These are phyloP conservation scores for Sebastes minor DNA, from an alignment of 2,797 vertebrate genomes.

Conservation along the genomic window DNA sequence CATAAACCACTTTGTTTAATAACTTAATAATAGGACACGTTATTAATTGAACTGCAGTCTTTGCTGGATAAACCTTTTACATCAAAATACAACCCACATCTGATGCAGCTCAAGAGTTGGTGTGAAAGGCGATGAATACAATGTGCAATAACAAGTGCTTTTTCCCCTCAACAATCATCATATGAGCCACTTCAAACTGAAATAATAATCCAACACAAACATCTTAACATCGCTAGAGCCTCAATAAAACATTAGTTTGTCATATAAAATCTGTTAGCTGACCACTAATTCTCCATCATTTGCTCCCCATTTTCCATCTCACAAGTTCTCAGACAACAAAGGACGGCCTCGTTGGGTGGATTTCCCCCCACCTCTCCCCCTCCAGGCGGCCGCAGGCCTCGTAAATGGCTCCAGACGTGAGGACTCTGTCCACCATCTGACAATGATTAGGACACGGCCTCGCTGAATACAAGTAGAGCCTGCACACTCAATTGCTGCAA, in stretches of 20 bases:
- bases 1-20: neutral
- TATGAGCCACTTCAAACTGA: neutral
- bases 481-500: constrained; percentile 61
- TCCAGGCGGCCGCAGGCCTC: constrained; percentile 62
- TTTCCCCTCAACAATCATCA: neutral
- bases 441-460: constrained; percentile 74
- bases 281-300: constrained; percentile 43
- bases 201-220: neutral
- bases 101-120: neutral
- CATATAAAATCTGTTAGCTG: constrained; percentile 20
- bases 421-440: constrained; percentile 79
- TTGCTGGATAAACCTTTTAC: neutral
- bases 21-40: neutral
- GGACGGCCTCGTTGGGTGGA: constrained; percentile 48
- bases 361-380: neutral
- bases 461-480: constrained; percentile 47
- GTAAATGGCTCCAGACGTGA: constrained; percentile 77
- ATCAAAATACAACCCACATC: neutral
- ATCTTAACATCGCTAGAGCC: neutral
- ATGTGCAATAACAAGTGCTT: neutral
- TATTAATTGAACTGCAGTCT: neutral
- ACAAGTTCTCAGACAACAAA: constrained; percentile 77
- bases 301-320: constrained; percentile 51
- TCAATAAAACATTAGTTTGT: constrained; percentile 16
- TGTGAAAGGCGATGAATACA: neutral